phyloP scores from a whole-genome alignment of 2,797 vertebrate genomes.

The Centroberyx gerrardi region DNA sequence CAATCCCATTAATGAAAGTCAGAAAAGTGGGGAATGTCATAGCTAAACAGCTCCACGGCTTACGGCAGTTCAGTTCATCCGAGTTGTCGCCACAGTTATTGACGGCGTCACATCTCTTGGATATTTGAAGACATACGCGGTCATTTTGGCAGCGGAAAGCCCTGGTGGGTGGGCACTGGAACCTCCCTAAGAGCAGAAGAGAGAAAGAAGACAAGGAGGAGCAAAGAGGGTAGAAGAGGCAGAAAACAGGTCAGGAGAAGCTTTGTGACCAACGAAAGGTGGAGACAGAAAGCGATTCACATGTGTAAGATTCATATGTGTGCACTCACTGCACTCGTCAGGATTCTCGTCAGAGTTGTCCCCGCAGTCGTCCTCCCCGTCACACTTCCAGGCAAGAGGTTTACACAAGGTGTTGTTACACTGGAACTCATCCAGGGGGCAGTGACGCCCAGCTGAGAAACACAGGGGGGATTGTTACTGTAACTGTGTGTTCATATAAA shows the following conservation, averaged over 20 bases:
- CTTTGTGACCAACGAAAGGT: neutral
- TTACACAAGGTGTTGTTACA: conserved; percentile 98
- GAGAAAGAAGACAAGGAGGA: neutral
- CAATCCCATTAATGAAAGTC: neutral
- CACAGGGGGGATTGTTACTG: neutral
- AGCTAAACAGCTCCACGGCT: conserved; percentile 62
- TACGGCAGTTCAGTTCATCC: conserved; percentile 93
- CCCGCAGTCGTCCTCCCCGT: conserved; percentile 96
- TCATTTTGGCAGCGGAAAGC: conserved; percentile 95
- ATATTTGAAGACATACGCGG: conserved; percentile 92
- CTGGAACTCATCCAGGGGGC: conserved; percentile 95
- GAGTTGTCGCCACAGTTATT: conserved; percentile 95
- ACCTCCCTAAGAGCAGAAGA: conserved; percentile 81
- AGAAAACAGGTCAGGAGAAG: neutral
- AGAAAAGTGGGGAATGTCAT: neutral
- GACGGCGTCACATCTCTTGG: conserved; percentile 91
- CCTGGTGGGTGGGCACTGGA: conserved; percentile 95
- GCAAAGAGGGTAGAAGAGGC: neutral
- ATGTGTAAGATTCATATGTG: neutral
- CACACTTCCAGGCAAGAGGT: conserved; percentile 95
- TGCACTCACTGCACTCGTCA: conserved; percentile 91
- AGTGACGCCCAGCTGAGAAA: conserved; percentile 86
- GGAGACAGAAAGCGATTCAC: neutral
- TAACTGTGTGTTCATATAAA: neutral
- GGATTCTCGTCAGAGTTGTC: conserved; percentile 97